A percentile compares a stretch with the other conserved stretches of the same genome.
phyloP scores from a whole-genome alignment of 1,140 invertebrate species.

The Trialeurodes vaporariorum region DNA sequence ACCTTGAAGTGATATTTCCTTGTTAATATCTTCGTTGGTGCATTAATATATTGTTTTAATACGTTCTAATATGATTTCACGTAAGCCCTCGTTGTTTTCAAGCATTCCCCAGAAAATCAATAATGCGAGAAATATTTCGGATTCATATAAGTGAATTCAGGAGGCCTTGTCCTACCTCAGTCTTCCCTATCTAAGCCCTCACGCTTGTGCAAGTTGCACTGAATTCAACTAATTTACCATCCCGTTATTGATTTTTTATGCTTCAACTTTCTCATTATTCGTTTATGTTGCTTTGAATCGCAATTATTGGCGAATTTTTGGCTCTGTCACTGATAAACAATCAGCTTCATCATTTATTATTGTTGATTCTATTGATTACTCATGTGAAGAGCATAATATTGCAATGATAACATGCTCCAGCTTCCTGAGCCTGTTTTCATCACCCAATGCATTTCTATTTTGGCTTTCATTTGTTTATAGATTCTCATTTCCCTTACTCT shows the following conservation, averaged over 20 bases:
- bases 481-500: no score
- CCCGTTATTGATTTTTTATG: not conserved
- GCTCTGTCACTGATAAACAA: no score
- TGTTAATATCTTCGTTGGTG: no score
- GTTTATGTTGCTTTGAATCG: no score
- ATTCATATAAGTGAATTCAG: not conserved
- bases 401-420: not conserved
- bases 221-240: not conserved
- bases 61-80: no score
- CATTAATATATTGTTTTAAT: no score
- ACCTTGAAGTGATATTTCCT: slow-evolving; percentile 25
- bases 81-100: no score
- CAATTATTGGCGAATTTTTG: no score
- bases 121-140: not conserved
- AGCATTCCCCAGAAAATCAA: not conserved
- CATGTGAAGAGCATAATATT: not conserved
- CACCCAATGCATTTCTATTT: no score
- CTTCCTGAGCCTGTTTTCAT: not conserved
- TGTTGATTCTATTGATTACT: not conserved
- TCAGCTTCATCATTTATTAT: no score
- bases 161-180: not conserved
- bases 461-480: no score
- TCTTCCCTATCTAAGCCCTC: not conserved
- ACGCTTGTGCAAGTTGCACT: not conserved
- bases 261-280: no score